Conservation (phyloP, 2,113 vertebrate species). For the Neolamprologus ventralis region DNA sequence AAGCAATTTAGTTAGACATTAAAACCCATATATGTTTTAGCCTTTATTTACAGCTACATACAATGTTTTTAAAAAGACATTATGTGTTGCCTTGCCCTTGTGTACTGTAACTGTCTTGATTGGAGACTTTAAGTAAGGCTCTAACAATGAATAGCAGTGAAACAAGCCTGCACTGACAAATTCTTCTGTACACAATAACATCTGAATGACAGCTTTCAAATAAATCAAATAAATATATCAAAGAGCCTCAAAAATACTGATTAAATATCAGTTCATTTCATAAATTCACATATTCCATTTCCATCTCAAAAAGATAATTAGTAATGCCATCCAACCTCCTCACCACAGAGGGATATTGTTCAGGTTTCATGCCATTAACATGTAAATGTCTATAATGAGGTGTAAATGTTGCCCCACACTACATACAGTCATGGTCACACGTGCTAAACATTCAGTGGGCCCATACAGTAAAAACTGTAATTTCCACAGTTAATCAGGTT, state of each 20-base stretch:
- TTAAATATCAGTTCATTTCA: neutral
- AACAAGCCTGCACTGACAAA: neutral
- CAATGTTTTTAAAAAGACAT: neutral
- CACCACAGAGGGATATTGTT: neutral
- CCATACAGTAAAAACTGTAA: neutral
- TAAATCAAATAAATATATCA: neutral
- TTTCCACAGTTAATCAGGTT: neutral
- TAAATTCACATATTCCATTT: neutral
- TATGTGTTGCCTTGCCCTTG: neutral
- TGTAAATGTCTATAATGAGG: neutral
- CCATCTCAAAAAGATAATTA: neutral
- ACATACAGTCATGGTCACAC: rapidly evolving
- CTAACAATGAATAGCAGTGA: neutral
- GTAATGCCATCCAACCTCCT: neutral
- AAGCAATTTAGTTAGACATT: neutral
- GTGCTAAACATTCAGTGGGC: neutral
- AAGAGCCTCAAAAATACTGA: neutral
- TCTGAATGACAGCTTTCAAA: neutral
- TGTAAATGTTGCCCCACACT: neutral
- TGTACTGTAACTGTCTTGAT: neutral
- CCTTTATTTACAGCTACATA: neutral
- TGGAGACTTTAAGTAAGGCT: neutral
- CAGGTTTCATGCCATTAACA: neutral
- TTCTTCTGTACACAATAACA: neutral
- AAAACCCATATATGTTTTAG: neutral